Conservation (phyloP, 2,888 invertebrate genomes). For the Ormyrus labotus region DNA sequence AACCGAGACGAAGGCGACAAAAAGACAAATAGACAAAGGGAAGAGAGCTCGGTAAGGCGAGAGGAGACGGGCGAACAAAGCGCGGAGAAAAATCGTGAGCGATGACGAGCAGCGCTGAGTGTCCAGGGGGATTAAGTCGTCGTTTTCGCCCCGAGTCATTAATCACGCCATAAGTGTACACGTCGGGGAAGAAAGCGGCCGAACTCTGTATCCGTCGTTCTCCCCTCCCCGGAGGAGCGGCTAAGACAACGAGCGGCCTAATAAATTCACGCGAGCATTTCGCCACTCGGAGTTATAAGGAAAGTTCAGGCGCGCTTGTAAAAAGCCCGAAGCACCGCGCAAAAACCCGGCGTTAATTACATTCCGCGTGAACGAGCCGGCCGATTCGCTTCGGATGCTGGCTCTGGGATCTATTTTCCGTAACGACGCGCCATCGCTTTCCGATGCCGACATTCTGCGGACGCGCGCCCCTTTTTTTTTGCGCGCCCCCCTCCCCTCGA, state of each 20-base stretch:
- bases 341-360: constrained; percentile 66
- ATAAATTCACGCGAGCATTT: constrained; percentile 61
- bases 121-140: constrained; percentile 65
- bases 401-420: constrained; percentile 41
- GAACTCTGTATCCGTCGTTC: constrained; percentile 57
- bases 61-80: constrained; percentile 8
- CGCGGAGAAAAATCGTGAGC: constrained; percentile 33
- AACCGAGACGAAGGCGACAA: constrained; percentile 8
- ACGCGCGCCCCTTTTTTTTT: constrained; percentile 10
- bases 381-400: constrained; percentile 63
- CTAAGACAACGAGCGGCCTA: constrained; percentile 54
- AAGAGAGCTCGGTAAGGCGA: neutral
- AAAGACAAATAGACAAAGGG: constrained; percentile 45
- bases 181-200: constrained; percentile 48
- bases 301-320: constrained; percentile 4
- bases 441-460: constrained; percentile 21
- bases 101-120: constrained; percentile 40
- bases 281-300: neutral
- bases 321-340: neutral
- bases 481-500: neutral
- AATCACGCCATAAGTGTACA: constrained; percentile 64
- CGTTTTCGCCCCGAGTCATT: constrained; percentile 63
- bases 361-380: constrained; percentile 67
- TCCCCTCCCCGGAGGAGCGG: constrained; percentile 17
- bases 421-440: constrained; percentile 26